Evolutionary conservation across 1,140 invertebrate species (phyloP), one percentile per base, ranked within the genome.

Genomic region (Mamestra configurata): DNA sequence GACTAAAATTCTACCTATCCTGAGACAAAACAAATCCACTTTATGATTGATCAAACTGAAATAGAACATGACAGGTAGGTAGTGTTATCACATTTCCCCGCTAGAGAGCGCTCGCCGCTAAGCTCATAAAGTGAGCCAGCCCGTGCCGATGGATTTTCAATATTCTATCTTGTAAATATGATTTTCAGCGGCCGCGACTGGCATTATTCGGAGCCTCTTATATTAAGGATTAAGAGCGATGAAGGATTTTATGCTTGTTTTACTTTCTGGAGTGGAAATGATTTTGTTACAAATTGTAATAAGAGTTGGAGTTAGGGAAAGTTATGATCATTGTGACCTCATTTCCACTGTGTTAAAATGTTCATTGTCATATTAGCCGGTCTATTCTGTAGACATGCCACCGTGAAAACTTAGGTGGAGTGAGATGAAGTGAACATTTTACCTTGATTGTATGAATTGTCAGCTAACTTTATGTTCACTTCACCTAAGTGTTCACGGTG

Each of bases 141-240:
- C 40, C 66, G 40, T 18, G 40, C 40, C 40, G 40, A 70, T 70
- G 66, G 66, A 27, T 46, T 70, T 70, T 24, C 66, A 70, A 70
- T 70, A 70, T 70, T 70, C 37, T 43, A 24, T 68, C 22, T 70
- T 70, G 24, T 70, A 49, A 70, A 70, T 70, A 70, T 70, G 66
- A 70, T 70, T 70, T 49, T 13, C 10, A 43, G 40, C 66, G 20
- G 40, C 35, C 35, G 31, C 2, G 15, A 7, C 20, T 1, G 10
- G 20, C 20, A n/a, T 27, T 35, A 18, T 18, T 5, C n/a, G 35
- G 61, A 66, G 35, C 61, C 61, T 22, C 35, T 66, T 66, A 66
- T 40, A 66, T 66, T 66, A 37, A 59, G 22, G 22, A 15, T 66
- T 40, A 66, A 37, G 20, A 66, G n/a, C 35, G 35, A 40, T 40